Conservation (phyloP, 2,113 vertebrate genomes). For the Chloropsis cyanopogon region DNA sequence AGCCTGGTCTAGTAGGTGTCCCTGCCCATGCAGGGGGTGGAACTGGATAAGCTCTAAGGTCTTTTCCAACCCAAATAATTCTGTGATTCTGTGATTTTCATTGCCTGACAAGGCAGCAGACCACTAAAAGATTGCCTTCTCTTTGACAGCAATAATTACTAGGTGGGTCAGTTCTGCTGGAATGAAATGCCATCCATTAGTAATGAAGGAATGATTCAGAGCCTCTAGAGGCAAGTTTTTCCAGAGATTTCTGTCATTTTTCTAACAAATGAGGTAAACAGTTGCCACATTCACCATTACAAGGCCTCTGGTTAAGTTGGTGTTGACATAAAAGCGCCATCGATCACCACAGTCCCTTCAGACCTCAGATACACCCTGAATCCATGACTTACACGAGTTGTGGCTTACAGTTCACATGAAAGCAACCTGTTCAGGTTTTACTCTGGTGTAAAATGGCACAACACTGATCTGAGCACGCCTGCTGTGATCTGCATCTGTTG, state of each 20-base stretch:
- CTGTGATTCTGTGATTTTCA: neutral
- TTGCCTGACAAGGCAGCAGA: neutral
- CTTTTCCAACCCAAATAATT: neutral
- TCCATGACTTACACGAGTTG: neutral
- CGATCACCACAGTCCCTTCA: neutral
- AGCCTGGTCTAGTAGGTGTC: rapidly evolving
- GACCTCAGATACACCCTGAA: neutral
- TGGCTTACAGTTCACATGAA: neutral
- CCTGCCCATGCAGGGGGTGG: neutral
- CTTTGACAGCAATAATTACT: neutral
- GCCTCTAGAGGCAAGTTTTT: neutral
- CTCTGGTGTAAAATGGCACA: neutral
- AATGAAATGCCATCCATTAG: neutral
- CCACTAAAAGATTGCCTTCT: neutral
- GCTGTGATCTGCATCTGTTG: neutral
- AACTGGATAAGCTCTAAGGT: neutral
- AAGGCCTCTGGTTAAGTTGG: neutral
- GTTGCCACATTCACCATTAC: neutral
- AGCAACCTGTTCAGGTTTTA: neutral
- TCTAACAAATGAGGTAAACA: neutral
- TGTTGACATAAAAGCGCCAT: neutral
- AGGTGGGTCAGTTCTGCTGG: neutral
- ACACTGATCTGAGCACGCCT: neutral
- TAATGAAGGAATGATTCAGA: neutral
- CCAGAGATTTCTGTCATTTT: neutral